These are phyloP conservation scores for Panzeria rudis DNA, from an alignment of 2,888 invertebrate genomes.

Conservation along the genomic window DNA sequence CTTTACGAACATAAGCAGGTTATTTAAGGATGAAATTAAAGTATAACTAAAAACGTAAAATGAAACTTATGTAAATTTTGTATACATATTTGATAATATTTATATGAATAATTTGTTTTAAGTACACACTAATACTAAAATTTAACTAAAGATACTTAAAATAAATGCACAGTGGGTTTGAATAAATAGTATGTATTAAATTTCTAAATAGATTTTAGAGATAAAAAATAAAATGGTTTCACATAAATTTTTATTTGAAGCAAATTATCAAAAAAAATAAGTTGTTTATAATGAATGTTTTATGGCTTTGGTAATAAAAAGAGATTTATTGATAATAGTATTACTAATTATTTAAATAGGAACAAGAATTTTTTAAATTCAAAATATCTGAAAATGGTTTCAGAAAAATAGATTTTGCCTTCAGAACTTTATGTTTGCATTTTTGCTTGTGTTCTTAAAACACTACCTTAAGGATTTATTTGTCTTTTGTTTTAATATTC, in stretches of 20 bases:
- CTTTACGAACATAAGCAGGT: background rate
- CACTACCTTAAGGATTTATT: background rate
- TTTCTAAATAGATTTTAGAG: background rate
- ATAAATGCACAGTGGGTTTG: background rate
- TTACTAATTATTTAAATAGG: background rate
- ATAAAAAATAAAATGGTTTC: slow-evolving; percentile 40
- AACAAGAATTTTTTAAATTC: background rate
- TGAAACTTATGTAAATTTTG: slow-evolving; percentile 25
- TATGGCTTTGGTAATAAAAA: background rate
- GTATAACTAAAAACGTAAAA: slow-evolving; percentile 14
- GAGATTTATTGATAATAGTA: background rate
- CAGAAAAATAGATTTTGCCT: background rate
- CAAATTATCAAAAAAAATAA: background rate
- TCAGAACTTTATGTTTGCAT: background rate
- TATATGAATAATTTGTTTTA: slow-evolving; percentile 16
- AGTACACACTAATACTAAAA: background rate
- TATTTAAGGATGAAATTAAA: slow-evolving; percentile 2
- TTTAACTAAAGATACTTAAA: background rate
- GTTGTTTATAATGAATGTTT: too few relatives aligned
- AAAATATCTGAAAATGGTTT: background rate
- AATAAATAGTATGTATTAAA: background rate
- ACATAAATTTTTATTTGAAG: background rate
- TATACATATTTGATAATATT: slow-evolving; percentile 12
- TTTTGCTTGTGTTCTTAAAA: background rate
- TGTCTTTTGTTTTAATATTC: too few relatives aligned